Conservation (phyloP, 2,113 vertebrate species). For the Lucifuga dentata region DNA sequence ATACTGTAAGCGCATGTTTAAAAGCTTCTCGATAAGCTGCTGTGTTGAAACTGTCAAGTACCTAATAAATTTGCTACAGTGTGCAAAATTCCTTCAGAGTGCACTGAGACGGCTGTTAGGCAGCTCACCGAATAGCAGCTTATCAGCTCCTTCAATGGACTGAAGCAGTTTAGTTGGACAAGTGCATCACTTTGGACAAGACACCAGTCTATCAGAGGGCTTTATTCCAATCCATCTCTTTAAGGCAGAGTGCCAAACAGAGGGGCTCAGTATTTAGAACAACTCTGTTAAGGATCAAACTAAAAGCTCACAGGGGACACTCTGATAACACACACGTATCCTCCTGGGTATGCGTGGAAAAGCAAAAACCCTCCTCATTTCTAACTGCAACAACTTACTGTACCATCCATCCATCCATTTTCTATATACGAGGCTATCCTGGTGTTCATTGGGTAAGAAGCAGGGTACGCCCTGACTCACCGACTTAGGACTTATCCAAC, state of each 20-base stretch:
- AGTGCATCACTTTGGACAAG: slow-evolving; percentile 27
- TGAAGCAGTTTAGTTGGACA: slow-evolving; percentile 8
- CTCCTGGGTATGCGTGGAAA: too few relatives aligned
- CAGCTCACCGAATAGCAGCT: slow-evolving; percentile 14
- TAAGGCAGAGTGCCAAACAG: slow-evolving; percentile 1
- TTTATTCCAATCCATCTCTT: slow-evolving; percentile 18
- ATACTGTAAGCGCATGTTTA: too few relatives aligned
- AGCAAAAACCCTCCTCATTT: too few relatives aligned
- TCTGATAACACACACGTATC: background rate
- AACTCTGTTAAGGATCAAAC: slow-evolving; percentile 11
- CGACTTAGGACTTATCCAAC: too few relatives aligned
- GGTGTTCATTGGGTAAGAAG: too few relatives aligned
- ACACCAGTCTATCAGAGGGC: slow-evolving; percentile 25
- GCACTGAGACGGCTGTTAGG: slow-evolving; percentile 1
- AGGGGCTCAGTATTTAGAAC: slow-evolving; percentile 15
- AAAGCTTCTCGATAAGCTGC: too few relatives aligned
- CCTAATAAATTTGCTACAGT: background rate
- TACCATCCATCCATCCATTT: too few relatives aligned
- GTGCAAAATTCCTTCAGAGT: background rate
- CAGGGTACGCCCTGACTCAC: too few relatives aligned
- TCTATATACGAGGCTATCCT: too few relatives aligned
- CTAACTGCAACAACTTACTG: too few relatives aligned
- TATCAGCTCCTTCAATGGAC: background rate
- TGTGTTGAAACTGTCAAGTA: too few relatives aligned
- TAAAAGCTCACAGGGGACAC: background rate